These are phyloP conservation scores for Pollenia griseotomentosa DNA, from an alignment of 2,888 invertebrate species.

Conservation along the genomic window DNA sequence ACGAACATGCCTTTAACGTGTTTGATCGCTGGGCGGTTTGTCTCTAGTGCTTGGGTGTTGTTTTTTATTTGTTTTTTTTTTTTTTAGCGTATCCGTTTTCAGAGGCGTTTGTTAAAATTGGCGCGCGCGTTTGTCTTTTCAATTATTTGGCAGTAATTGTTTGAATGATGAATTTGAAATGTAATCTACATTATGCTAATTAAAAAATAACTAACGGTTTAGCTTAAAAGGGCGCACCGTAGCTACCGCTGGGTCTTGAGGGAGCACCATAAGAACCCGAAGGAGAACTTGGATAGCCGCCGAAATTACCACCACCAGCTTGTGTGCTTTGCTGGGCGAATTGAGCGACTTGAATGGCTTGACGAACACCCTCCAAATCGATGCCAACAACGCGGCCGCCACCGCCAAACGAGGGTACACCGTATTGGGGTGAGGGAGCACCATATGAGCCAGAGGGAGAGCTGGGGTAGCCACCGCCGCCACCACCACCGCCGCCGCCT, in stretches of 20 bases:
- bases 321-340: conserved; percentile 92
- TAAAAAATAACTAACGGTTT: conserved; percentile 66
- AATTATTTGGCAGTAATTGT: conserved; percentile 73
- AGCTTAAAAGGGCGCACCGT: conserved; percentile 86
- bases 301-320: conserved; percentile 85
- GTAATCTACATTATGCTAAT: conserved; percentile 72
- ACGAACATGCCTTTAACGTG: conserved; percentile 58
- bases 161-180: conserved; percentile 68
- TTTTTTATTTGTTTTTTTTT: conserved; percentile 44
- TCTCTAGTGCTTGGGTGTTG: conserved; percentile 31
- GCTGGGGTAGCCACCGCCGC: conserved; percentile 84
- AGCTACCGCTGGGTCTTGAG: conserved; percentile 88
- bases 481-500: conserved; percentile 85
- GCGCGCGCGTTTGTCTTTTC: conserved; percentile 71
- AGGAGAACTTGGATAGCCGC: conserved; percentile 85
- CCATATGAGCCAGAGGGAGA: conserved; percentile 86
- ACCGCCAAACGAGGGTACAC: conserved; percentile 87
- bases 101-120: conserved; percentile 66
- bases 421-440: conserved; percentile 88
- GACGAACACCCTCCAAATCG: conserved; percentile 93
- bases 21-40: conserved; percentile 19
- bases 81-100: conserved; percentile 66
- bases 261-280: conserved; percentile 87
- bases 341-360: conserved; percentile 94
- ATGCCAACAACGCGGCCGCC: conserved; percentile 89